Conservation (phyloP, 2,888 invertebrate species). For the Hyppa rectilinea region DNA sequence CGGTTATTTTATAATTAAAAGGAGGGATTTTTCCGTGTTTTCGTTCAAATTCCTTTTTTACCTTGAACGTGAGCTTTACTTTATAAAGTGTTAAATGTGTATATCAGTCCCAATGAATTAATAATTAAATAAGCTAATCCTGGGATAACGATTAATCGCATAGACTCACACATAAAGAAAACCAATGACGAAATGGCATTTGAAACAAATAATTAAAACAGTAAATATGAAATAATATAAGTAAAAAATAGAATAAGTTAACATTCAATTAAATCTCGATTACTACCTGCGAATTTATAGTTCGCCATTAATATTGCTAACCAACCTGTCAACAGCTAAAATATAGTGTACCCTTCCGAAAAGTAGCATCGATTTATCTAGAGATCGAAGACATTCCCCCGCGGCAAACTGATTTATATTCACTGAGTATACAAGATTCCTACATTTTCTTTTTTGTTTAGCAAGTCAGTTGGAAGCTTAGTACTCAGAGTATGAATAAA, state of each 20-base stretch:
- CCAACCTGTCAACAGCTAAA: slow-evolving; percentile 39
- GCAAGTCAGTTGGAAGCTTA: slow-evolving; percentile 30
- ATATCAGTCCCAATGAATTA: neutral
- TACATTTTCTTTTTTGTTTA: slow-evolving; percentile 58
- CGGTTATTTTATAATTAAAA: neutral
- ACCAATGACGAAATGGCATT: neutral
- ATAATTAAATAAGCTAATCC: neutral
- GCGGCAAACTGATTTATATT: slow-evolving; percentile 64
- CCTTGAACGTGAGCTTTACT: neutral
- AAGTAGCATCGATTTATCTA: slow-evolving; percentile 51
- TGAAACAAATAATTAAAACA: too few species aligned
- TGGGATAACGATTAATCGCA: neutral
- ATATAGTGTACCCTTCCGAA: slow-evolving; percentile 43
- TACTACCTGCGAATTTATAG: slow-evolving; percentile 24
- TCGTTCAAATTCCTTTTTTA: neutral
- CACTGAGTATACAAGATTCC: slow-evolving; percentile 49
- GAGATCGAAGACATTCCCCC: slow-evolving; percentile 45
- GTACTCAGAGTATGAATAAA: slow-evolving; percentile 1
- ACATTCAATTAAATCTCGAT: slow-evolving; percentile 28
- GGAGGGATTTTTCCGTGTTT: neutral
- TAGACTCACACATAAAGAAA: slow-evolving; percentile 6
- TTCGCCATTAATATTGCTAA: slow-evolving; percentile 35
- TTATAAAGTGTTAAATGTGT: neutral
- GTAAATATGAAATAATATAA: too few species aligned
- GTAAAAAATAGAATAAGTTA: too few species aligned